phyloP scores from a whole-genome alignment of 2,888 invertebrate genomes.

The Cephalotes varians region DNA sequence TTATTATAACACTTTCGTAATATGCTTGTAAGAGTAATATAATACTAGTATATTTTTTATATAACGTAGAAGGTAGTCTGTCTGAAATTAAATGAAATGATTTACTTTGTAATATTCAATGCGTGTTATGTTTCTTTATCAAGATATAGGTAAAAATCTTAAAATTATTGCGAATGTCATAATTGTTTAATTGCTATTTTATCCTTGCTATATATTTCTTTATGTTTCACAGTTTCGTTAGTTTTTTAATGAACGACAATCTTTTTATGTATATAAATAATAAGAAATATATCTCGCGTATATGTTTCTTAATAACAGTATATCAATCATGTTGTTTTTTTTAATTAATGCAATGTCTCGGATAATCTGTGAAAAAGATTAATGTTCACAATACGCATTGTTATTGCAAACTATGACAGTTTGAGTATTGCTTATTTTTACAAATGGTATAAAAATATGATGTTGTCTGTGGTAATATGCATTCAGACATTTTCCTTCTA shows the following conservation, averaged over 20 bases:
- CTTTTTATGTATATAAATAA: neutral
- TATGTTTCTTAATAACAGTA: neutral
- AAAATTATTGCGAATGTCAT: conserved; percentile 5
- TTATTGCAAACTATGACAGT: conserved; percentile 16
- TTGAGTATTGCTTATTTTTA: conserved; percentile 54
- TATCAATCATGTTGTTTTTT: neutral
- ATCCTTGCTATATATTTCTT: neutral
- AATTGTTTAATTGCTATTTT: neutral
- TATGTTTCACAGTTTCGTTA: neutral
- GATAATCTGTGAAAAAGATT: conserved; percentile 1
- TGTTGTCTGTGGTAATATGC: conserved; percentile 64
- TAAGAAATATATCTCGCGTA: neutral
- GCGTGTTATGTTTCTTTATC: conserved; percentile 17
- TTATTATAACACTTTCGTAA: conserved; percentile 75
- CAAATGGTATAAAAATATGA: conserved; percentile 80
- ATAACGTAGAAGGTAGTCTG: conserved; percentile 79
- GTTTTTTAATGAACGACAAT: neutral
- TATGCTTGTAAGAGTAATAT: conserved; percentile 79
- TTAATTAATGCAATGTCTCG: conserved; percentile 8
- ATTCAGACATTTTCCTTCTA: conserved; percentile 76
- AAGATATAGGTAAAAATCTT: neutral
- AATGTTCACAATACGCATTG: neutral
- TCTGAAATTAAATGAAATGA: conserved; percentile 66
- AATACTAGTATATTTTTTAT: conserved; percentile 80
- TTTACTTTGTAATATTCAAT: conserved; percentile 48